Base-by-base conservation (phyloP, 2,888 invertebrate genomes). In the Tachina lurida region DNA sequence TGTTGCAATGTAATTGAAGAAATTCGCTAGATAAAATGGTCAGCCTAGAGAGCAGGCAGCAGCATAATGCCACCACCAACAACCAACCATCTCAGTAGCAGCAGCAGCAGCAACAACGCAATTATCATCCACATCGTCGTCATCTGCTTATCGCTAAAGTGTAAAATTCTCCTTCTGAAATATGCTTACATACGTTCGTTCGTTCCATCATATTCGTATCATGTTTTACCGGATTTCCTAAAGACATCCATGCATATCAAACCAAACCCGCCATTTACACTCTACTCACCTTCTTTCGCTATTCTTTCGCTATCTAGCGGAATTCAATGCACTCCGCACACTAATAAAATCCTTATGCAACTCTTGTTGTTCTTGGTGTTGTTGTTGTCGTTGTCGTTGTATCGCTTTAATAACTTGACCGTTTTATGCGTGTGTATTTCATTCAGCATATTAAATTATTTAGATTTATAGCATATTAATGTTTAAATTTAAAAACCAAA, bases 141-240 rank as follows among this genome's bases (percentile, higher is more conserved):
- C 62, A 49, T 78, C n/a, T 74, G 68, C n/a, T 41, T 68, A 52
- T 56, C 63, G 71, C 79, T 56, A 45, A 70, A 78, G 54, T 31
- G 45, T 47, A 56, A 56, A 73, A 71, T 22, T 67, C 19, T 31
- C 31, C 31, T 31, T 7, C 31, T 49, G 31, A 65, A 67, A 22
- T 31, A 17, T 31, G 4, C 31, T 0, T 31, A 31, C 31, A 31
- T 31, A 31, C 31, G 31, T 7, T 31, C 31, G 65, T 80, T 71
- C 60, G 63, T 78, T 78, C 39, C 60, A 49, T 10, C 62, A 52
- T 56, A 67, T 49, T 67, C 71, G 82, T 86, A 73, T 86, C 86
- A 86, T 86, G 82, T 86, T 82, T 82, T 86, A 86, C 86, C 86
- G 86, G 86, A 86, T 86, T 86, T 86, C 86, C 86, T 86, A 75